phyloP scores from a whole-genome alignment of 2,888 invertebrate genomes.

The Marronus borbonicus region DNA sequence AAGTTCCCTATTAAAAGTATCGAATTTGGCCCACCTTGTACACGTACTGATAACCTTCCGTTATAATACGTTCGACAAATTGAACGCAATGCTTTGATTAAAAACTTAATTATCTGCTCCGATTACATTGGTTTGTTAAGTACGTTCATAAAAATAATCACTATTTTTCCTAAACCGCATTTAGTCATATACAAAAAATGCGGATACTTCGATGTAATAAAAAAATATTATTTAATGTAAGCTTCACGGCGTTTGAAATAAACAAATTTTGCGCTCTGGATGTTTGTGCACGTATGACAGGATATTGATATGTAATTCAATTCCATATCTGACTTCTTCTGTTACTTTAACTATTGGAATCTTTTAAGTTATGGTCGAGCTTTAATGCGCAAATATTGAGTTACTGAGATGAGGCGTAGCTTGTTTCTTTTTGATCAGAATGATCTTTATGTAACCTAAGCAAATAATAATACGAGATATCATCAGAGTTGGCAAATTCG shows the following conservation, averaged over 20 bases:
- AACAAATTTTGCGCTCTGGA: conserved; percentile 6
- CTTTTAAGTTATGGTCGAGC: background rate
- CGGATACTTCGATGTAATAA: background rate
- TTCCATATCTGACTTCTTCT: background rate
- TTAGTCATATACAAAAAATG: background rate
- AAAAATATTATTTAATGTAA: background rate
- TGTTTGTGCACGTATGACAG: background rate
- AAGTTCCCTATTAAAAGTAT: too few species aligned
- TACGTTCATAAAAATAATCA: background rate
- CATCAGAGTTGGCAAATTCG: too few species aligned
- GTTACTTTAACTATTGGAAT: background rate
- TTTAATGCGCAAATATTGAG: background rate
- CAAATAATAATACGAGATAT: too few species aligned
- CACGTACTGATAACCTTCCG: background rate
- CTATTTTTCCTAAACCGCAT: background rate
- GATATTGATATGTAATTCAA: conserved; percentile 9
- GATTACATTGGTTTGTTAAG: background rate
- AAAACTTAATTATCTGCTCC: background rate
- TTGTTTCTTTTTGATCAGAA: conserved; percentile 12
- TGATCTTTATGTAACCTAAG: too few species aligned
- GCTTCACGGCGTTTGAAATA: background rate
- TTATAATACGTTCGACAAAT: background rate
- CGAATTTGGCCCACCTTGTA: too few species aligned
- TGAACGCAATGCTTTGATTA: background rate
- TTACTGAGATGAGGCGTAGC: background rate